Base-by-base conservation (phyloP, 1,140 invertebrate genomes). In the Subanguina moxae region DNA sequence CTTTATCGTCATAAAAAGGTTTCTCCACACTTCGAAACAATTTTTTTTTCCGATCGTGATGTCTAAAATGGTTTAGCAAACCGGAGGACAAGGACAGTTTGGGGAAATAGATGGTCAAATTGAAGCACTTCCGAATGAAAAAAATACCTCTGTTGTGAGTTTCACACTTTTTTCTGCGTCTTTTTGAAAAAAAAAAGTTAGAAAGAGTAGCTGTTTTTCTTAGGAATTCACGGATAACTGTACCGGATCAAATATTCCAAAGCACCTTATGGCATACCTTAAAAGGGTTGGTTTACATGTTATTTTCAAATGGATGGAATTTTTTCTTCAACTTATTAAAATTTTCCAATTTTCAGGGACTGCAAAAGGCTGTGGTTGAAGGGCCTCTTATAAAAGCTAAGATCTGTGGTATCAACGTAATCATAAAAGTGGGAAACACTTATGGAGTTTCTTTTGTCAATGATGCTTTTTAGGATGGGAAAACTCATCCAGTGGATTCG, bases 51-150 rank as follows among this genome's bases (percentile, higher is more conserved):
- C n/a, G n/a, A n/a, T n/a, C n/a, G n/a, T n/a, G n/a, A n/a, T n/a
- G n/a, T n/a, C n/a, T n/a, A n/a, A n/a, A n/a, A n/a, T n/a, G n/a
- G 3, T 38, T 38, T 38, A 93, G 78, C 96, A 99, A 83, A 89
- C 89, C 5, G 96, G 96, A 27, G 96, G 96, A 71, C 88, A 91
- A 68, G 96, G 96, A 19, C 94, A 99, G 84, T 99, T 87, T 86
- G 96, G 89, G 25, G 85, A 90, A 70, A 91, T 99, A 25, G 89
- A 87, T 59, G 96, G 96, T 21, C 77, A 91, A 42, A 84, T 98
- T 76, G 94, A 97, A 84, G 73, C 71, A 23, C 76, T 82, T 7
- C 79, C 79, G 7, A 45, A 76, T 23, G 80, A 81, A 27, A 65
- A 74, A 28, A 80, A 80, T 58, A 77, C 80, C 1, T 32, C 87